Conservation (phyloP, 1,140 invertebrate genomes). For the Papilio aristodemus region DNA sequence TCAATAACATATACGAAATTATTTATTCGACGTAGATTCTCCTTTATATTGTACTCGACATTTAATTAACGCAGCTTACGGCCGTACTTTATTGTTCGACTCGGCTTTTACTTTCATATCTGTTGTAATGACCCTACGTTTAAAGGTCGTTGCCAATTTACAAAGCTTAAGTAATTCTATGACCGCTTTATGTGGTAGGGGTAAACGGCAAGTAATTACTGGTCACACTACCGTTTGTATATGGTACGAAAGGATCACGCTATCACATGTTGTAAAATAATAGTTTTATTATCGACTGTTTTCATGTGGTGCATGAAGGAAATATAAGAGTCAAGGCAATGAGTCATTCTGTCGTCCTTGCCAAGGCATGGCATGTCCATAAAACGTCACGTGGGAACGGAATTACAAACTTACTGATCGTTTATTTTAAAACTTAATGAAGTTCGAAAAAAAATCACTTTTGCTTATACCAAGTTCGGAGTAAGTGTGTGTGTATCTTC, state of each 20-base stretch:
- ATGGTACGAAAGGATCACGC: not conserved
- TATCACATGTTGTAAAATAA: not conserved
- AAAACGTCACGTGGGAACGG: too few relatives aligned
- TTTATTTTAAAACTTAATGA: too few relatives aligned
- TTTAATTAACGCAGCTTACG: slow-evolving; percentile 21
- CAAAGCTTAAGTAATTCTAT: not conserved
- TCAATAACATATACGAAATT: slow-evolving; percentile 22
- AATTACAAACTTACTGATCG: too few relatives aligned
- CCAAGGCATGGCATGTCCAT: too few relatives aligned
- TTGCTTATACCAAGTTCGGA: too few relatives aligned
- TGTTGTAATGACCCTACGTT: not conserved
- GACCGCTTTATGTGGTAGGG: not conserved
- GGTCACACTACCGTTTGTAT: not conserved
- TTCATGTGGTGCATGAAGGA: too few relatives aligned
- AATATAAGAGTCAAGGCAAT: too few relatives aligned
- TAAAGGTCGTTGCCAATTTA: slow-evolving; percentile 11
- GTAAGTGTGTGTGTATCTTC: too few relatives aligned
- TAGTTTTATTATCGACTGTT: not conserved
- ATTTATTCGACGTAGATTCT: not conserved
- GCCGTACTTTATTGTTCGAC: slow-evolving; percentile 6
- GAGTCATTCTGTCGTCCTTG: too few relatives aligned
- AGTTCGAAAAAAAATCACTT: too few relatives aligned
- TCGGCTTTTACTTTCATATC: slow-evolving; percentile 16
- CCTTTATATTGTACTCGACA: slow-evolving; percentile 6
- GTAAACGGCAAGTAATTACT: slow-evolving; percentile 10